Percentiles rank a stretch among this genome's conserved stretches.
phyloP scores from a whole-genome alignment of 2,797 vertebrate species.

The Myotis planiceps region DNA sequence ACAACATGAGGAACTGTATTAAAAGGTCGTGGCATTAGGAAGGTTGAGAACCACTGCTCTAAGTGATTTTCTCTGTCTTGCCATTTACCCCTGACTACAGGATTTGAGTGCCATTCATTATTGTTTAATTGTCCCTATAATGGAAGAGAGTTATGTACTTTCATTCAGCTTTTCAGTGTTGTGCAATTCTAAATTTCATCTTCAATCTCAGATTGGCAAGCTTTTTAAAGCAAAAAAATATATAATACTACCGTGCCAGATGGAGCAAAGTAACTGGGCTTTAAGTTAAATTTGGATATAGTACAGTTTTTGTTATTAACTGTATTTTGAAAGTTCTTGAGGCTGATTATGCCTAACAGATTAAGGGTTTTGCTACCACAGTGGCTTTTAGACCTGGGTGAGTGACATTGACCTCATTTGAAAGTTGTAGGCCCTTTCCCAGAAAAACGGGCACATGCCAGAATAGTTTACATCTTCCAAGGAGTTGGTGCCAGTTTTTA shows the following conservation, averaged over 20 bases:
- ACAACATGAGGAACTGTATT: no score
- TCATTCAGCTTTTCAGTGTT: not conserved
- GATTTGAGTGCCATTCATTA: not conserved
- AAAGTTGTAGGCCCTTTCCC: not conserved
- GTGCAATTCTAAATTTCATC: not conserved
- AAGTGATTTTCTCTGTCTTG: not conserved
- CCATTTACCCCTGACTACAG: not conserved
- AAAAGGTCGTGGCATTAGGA: no score
- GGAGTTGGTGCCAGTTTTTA: not conserved
- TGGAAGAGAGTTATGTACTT: not conserved
- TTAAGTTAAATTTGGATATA: not conserved
- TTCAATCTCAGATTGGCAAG: not conserved
- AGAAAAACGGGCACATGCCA: not conserved
- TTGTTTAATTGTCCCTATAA: conserved; percentile 9
- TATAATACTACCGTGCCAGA: not conserved
- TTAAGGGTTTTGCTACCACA: not conserved
- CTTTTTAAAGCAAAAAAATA: not conserved
- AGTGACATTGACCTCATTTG: not conserved
- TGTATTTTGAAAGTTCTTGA: not conserved
- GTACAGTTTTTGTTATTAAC: not conserved
- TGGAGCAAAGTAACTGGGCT: not conserved
- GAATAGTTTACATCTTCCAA: not conserved
- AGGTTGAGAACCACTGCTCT: no score
- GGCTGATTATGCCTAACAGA: not conserved
- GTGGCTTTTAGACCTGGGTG: not conserved